These are phyloP conservation scores for Elysia chlorotica DNA, from an alignment of 1,140 invertebrate species.

Conservation along the genomic window DNA sequence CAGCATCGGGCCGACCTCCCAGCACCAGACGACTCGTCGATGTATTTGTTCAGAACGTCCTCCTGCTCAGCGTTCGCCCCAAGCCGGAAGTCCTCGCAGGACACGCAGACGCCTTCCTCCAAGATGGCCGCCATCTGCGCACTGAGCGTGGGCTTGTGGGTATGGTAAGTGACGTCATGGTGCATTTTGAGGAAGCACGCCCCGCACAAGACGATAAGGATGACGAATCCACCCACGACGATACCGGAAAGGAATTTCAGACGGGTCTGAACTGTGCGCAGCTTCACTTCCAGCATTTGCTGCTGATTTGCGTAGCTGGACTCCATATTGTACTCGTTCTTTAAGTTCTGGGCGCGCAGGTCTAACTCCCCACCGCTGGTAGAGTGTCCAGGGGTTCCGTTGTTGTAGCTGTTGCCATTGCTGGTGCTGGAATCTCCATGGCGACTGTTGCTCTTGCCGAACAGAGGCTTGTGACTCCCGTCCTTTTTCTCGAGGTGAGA, in stretches of 20 bases:
- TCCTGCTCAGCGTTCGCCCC: slow-evolving; percentile 43
- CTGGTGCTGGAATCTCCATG: too few species aligned
- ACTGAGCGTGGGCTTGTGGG: slow-evolving; percentile 47
- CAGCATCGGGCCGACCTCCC: slow-evolving; percentile 42
- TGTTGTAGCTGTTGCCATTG: too few species aligned
- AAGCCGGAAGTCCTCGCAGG: slow-evolving; percentile 38
- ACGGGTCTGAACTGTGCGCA: slow-evolving; percentile 33
- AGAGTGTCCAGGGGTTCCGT: too few species aligned
- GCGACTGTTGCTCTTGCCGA: too few species aligned
- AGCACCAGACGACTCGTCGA: slow-evolving; percentile 26
- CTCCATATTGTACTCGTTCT: too few species aligned
- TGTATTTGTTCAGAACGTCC: slow-evolving; percentile 38
- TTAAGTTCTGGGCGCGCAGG: too few species aligned
- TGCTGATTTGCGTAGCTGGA: too few species aligned
- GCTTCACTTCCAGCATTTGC: too few species aligned
- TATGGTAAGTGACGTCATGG: slow-evolving; percentile 40
- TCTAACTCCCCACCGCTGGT: too few species aligned
- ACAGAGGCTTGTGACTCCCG: too few species aligned
- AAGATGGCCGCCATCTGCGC: slow-evolving; percentile 43
- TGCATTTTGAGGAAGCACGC: slow-evolving; percentile 41
- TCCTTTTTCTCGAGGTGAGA: too few species aligned
- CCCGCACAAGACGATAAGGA: slow-evolving; percentile 39
- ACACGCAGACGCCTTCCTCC: slow-evolving; percentile 44
- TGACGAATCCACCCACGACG: slow-evolving; percentile 35
- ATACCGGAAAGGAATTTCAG: slow-evolving; percentile 37